Evolutionary conservation across 2,113 vertebrate species (phyloP), one percentile per base, ranked within the genome.

Genomic region (Onychostruthus taczanowskii): DNA sequence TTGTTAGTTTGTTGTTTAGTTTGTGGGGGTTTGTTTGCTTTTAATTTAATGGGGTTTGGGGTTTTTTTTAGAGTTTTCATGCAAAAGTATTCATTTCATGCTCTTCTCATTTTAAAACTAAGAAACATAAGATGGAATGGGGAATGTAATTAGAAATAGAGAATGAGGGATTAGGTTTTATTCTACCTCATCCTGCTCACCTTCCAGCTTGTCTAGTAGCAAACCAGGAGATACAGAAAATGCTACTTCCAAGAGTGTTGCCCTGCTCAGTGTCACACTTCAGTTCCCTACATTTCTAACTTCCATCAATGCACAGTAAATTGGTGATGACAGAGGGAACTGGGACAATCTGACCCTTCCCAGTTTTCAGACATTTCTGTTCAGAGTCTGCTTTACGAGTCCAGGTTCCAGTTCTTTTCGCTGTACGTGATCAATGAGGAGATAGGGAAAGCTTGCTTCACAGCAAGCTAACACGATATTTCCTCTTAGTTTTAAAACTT

Each of bases 151-250:
- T 82, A 31, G 61, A 87, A 76, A 69, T 19, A 17, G 31, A 90
- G 41, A 76, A n/a, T 0, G 0, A 28, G 24, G 9, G n/a, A n/a
- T 31, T 49, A 0, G 3, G 28, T 69, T 79, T 82, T 58, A 35
- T 67, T 61, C 33, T 75, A 6, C 5, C 4, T 76, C 55, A 19
- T 47, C 5, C 28, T 76, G 5, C 31, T 87, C 10, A 2, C 12
- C 13, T 73, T 88, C 13, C 68, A 64, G 22, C 39, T 66, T 80
- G 35, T 43, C 23, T 64, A 31, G 37, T 6, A 73, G 11, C 24
- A 63, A 64, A 78, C 9, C 8, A 84, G 35, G 63, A 86, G 17
- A 18, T 47, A 61, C 1, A 74, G 39, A 72, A 70, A 37, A 23
- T 21, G 22, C 24, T 82, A 9, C 13, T 50, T 68, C 41, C 37